Conservation (phyloP, 1,140 invertebrate species). For the Watersipora subatra region DNA sequence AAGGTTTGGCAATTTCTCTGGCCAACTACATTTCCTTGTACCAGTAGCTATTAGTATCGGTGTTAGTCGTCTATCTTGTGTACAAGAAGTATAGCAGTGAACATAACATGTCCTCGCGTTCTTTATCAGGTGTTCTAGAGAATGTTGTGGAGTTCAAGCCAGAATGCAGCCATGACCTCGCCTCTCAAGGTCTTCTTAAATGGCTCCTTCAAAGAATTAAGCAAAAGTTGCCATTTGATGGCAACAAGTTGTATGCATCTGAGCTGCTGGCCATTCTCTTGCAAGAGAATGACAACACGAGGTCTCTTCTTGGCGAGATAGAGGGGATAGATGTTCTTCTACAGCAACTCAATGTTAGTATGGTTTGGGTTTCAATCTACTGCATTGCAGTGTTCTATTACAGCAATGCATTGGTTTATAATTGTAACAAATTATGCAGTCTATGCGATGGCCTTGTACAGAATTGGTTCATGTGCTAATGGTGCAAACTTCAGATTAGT, state of each 20-base stretch:
- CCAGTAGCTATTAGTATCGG: too few species aligned
- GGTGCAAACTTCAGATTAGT: too few species aligned
- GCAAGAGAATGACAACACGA: slow-evolving; percentile 62
- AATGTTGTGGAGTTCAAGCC: slow-evolving; percentile 62
- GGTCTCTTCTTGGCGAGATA: slow-evolving; percentile 67
- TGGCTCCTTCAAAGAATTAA: slow-evolving; percentile 76
- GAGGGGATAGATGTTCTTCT: slow-evolving; percentile 93
- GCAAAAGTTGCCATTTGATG: slow-evolving; percentile 73
- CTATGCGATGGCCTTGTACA: neutral
- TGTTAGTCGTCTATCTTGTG: too few species aligned
- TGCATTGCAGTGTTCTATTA: too few species aligned
- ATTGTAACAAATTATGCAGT: too few species aligned
- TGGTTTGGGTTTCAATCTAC: neutral
- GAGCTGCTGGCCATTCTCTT: slow-evolving; percentile 91
- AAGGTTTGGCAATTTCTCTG: too few species aligned
- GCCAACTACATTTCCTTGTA: too few species aligned
- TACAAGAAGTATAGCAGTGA: too few species aligned
- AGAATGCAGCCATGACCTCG: slow-evolving; percentile 66
- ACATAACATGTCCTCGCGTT: neutral
- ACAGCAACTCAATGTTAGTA: slow-evolving; percentile 76
- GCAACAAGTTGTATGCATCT: slow-evolving; percentile 86
- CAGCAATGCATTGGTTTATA: too few species aligned
- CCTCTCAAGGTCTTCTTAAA: slow-evolving; percentile 66
- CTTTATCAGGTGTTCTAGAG: slow-evolving; percentile 40
- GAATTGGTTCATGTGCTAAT: too few species aligned